Conservation (phyloP, 2,113 vertebrate species). For the Oenanthe oenanthe region DNA sequence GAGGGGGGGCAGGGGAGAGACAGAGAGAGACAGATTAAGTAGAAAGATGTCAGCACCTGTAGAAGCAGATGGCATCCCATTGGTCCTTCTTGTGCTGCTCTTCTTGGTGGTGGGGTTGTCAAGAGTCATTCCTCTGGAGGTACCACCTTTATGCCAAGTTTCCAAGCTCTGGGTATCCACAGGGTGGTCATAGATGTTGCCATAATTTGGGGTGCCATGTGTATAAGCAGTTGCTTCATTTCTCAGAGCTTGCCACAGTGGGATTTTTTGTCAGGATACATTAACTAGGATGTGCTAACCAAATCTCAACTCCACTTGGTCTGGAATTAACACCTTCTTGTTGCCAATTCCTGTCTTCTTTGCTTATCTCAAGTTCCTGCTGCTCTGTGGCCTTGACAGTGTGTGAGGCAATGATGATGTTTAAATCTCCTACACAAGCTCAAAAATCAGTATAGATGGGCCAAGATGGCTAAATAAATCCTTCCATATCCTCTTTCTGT, state of each 20-base stretch:
- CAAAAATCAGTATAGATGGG: not conserved
- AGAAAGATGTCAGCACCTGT: not conserved
- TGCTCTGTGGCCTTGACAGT: not conserved
- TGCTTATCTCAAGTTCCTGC: not conserved
- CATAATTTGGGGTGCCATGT: not conserved
- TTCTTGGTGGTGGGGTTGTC: not conserved
- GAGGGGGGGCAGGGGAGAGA: not conserved
- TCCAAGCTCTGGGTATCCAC: accelerated
- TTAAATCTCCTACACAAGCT: not conserved
- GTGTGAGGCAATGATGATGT: not conserved
- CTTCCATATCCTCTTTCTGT: not conserved
- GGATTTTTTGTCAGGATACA: not conserved
- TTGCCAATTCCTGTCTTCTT: not conserved
- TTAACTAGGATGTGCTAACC: not conserved
- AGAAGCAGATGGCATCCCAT: no score
- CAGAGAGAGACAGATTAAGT: not conserved
- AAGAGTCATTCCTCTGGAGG: not conserved
- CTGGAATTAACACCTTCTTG: not conserved
- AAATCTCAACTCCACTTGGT: not conserved
- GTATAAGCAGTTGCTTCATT: not conserved
- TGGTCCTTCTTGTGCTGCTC: not conserved
- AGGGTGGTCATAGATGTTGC: not conserved
- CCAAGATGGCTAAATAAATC: not conserved
- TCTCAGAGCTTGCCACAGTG: not conserved
- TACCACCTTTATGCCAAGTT: not conserved